Evolutionary conservation across 2,113 vertebrate genomes (phyloP).

Genomic region (Syrrhaptes paradoxus): DNA sequence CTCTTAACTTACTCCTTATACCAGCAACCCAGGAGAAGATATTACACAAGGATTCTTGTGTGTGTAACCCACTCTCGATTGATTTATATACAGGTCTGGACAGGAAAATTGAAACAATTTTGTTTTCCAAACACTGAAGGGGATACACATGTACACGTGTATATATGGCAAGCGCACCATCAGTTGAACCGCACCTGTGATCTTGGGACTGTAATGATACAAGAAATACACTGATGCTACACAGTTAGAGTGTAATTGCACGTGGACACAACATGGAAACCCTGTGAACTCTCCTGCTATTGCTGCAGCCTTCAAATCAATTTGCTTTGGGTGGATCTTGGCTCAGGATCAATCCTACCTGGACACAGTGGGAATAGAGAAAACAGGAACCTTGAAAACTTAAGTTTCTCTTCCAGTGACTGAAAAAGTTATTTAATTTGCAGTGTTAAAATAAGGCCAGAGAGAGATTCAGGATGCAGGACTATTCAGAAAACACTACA

Average conservation of each 20-base stretch:
- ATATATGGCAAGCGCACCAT: background rate
- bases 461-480: background rate
- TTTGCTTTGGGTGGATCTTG: background rate
- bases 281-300: background rate
- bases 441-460: background rate
- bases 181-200: background rate
- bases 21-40: background rate
- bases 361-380: background rate
- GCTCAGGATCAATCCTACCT: background rate
- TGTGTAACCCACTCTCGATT: background rate
- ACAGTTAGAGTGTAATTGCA: background rate
- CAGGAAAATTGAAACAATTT: background rate
- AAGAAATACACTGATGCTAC: background rate
- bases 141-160: background rate
- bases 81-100: background rate
- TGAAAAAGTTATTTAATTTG: background rate
- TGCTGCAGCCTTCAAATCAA: background rate
- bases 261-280: background rate
- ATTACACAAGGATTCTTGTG: background rate
- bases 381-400: background rate
- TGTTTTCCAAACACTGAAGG: background rate
- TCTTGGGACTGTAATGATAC: background rate
- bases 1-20: background rate
- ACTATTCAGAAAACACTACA: background rate
- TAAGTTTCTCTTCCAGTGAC: background rate